Evolutionary conservation across 92 coral and sea anemone species (phyloP), one percentile per base, ranked within the genome.

Genomic region (Ricordea florida): DNA sequence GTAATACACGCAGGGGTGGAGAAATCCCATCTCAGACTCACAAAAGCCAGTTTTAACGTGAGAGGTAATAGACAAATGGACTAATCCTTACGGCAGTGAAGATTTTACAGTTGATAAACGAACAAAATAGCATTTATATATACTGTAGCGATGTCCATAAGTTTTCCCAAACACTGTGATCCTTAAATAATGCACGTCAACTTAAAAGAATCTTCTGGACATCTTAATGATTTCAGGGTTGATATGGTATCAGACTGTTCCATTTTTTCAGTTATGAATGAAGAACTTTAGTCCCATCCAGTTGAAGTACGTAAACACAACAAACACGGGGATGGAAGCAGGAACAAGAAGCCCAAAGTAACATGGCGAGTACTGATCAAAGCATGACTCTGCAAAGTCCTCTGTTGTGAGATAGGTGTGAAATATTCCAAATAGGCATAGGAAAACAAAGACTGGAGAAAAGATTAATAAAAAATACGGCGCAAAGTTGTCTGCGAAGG

Each of bases 261-360:
- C 17, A 1, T 31, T 28, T 28, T 29, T 6, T 80, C 52, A 94
- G 89, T 94, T 94, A 77, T 94, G 98, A 42, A 87, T 70, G 57
- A 96, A 96, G 27, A 92, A 74, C 76, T 96, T 96, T 52, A 82
- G 87, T 23, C 99, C 99, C 91, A 96, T 84, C 99, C 99, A 96
- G 80, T 96, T 92, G 35, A 91, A 74, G 57, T 92, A 96, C 93
- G 86, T 80, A 46, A 96, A 92, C 20, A 80, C 67, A n/a, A 89
- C 93, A 69, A 92, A 83, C 8, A 92, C 91, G 6, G 99, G 99
- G 16, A 92, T 80, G 6, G 85, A 81, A 5, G 89, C 76, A 15
- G 99, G 99, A 7, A 96, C 58, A 34, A 96, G 79, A 38, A 96
- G 88, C 5, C 97, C 99, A 85, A 89, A 88, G 79, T 96, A 96